Percentiles rank a stretch among this genome's conserved stretches.
phyloP scores from a whole-genome alignment of 2,888 invertebrate genomes.

The Pollenia griseotomentosa region DNA sequence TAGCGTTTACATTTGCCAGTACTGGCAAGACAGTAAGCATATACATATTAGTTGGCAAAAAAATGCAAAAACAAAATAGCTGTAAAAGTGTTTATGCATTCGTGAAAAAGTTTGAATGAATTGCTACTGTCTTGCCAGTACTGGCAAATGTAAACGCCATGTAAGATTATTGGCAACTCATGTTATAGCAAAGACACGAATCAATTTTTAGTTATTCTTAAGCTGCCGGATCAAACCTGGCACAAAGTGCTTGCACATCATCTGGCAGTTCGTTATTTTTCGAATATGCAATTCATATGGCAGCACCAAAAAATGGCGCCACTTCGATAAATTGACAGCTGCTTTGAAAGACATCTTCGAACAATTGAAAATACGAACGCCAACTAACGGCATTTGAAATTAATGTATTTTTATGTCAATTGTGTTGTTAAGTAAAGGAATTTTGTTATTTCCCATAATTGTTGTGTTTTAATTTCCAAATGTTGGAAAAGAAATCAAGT shows the following conservation, averaged over 20 bases:
- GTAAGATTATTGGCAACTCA: not conserved
- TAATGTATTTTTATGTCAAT: constrained; percentile 34
- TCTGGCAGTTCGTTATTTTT: constrained; percentile 18
- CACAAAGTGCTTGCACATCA: not conserved
- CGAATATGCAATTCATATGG: constrained; percentile 12
- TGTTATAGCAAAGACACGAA: constrained; percentile 5
- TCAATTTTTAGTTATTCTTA: not conserved
- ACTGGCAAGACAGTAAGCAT: too few relatives aligned
- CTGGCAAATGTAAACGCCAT: too few relatives aligned
- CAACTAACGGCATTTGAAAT: constrained; percentile 64
- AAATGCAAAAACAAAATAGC: too few relatives aligned
- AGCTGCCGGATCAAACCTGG: constrained; percentile 16
- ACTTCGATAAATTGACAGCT: constrained; percentile 64
- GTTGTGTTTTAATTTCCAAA: constrained; percentile 27
- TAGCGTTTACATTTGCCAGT: too few relatives aligned
- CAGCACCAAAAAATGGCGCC: constrained; percentile 43
- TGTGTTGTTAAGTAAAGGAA: constrained; percentile 13
- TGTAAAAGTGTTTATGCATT: too few relatives aligned
- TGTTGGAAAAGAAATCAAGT: constrained; percentile 9
- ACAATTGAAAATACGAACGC: constrained; percentile 67
- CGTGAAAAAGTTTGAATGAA: too few relatives aligned
- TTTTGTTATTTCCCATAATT: constrained; percentile 10
- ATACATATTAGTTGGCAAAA: too few relatives aligned
- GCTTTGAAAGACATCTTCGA: constrained; percentile 63
- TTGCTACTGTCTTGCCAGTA: too few relatives aligned